Base-by-base conservation (phyloP, 2,113 vertebrate species). In the Polyodon spathula region DNA sequence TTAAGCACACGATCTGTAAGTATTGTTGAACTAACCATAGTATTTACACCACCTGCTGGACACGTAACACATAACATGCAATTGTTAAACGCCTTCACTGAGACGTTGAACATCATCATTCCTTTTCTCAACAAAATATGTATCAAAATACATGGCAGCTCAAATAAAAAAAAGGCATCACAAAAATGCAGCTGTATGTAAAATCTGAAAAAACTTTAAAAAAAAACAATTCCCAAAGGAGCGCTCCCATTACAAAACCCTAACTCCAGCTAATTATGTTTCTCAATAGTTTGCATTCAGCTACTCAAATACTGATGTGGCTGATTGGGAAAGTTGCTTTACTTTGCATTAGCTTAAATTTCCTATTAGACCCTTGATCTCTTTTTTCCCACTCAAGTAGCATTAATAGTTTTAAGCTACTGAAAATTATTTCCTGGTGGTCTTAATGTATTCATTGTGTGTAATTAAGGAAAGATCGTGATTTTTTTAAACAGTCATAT, bases 281-380 rank as follows among this genome's bases (percentile, higher is more conserved):
- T 46, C 58, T 58, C 39, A 53, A 37, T 27, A 8, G 48, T 58
- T 41, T 58, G 40, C 16, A 0, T 46, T 46, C 12, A 16, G 37
- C 27, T 15, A 3, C 8, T 10, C 8, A 14, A 53, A 53, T 43
- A 64, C 43, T 5, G 42, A 64, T 40, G 15, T 5, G 7, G 15
- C 9, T n/a, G 56, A 57, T 37, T 58, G 8, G 4, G 16, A n/a
- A 39, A 37, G 48, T 46, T 50, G 46, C 46, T 52, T 15, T 37
- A 50, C 15, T 37, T 43, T 56, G 52, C 62, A 43, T 58, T 57
- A 52, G 37, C 41, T 17, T 46, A 12, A 11, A 37, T 57, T 58
- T 50, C 58, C 62, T 56, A 57, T 58, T 58, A 52, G 59, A 9
- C 50, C 16, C 51, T 53, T 56, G 46, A 53, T 58, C 56, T n/a